Conservation (phyloP, 2,888 invertebrate genomes). For the Lithophane socia region DNA sequence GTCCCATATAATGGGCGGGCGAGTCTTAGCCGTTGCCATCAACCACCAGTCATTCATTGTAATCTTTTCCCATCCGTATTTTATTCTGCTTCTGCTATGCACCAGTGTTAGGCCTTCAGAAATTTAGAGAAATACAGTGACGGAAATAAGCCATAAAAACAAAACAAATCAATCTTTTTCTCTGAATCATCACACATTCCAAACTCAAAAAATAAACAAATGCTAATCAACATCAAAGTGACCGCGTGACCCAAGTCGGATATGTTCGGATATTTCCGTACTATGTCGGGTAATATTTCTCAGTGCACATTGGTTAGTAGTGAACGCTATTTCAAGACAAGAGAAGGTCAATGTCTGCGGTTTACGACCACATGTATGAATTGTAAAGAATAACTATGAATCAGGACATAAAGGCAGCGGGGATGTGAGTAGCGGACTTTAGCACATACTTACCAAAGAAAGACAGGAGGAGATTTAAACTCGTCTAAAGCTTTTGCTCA, state of each 20-base stretch:
- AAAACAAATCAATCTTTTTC: neutral
- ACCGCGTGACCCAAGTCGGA: slow-evolving; percentile 46
- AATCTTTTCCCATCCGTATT: no score
- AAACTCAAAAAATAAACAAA: slow-evolving; percentile 16
- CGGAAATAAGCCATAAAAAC: neutral
- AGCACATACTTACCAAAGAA: neutral
- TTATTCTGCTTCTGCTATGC: neutral
- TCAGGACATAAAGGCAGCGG: slow-evolving; percentile 41
- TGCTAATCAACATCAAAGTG: slow-evolving; percentile 35
- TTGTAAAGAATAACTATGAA: slow-evolving; percentile 47
- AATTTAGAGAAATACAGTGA: neutral
- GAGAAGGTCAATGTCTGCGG: slow-evolving; percentile 87
- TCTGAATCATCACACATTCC: neutral
- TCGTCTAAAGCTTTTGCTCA: neutral
- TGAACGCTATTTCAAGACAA: slow-evolving; percentile 78
- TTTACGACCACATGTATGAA: slow-evolving; percentile 69
- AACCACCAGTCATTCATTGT: no score
- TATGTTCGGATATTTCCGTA: slow-evolving; percentile 49
- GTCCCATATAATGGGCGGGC: no score
- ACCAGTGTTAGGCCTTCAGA: neutral
- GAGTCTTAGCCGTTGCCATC: no score
- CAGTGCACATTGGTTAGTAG: slow-evolving; percentile 65
- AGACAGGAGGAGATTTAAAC: neutral
- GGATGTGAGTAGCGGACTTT: neutral
- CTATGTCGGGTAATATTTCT: slow-evolving; percentile 58